These are phyloP conservation scores for Catharus fuscescens DNA, from an alignment of 2,113 vertebrate species.

Conservation along the genomic window DNA sequence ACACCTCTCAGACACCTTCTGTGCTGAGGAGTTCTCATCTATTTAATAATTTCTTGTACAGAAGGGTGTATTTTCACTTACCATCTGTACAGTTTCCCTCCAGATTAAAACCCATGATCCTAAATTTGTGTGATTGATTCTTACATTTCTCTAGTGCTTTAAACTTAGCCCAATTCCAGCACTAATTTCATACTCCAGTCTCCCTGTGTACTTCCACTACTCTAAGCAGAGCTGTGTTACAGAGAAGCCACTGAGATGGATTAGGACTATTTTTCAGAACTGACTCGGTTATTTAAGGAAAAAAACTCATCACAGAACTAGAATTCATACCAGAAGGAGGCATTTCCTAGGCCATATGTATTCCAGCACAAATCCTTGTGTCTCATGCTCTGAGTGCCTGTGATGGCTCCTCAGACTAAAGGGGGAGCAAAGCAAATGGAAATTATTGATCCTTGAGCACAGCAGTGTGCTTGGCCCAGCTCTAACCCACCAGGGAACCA, in stretches of 20 bases:
- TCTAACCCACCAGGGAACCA: not conserved
- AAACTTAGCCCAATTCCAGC: not conserved
- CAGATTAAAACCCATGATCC: not conserved
- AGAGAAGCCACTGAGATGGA: not conserved
- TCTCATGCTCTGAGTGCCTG: not conserved
- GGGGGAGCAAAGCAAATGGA: fast-evolving
- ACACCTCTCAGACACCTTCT: not conserved
- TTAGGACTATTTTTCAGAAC: not conserved
- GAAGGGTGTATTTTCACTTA: not conserved
- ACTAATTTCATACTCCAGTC: not conserved
- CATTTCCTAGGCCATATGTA: not conserved
- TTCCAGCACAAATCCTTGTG: not conserved
- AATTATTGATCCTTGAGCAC: not conserved
- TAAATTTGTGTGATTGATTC: not conserved
- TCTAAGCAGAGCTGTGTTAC: not conserved
- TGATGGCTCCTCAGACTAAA: not conserved
- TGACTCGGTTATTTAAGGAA: not conserved
- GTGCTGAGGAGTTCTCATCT: not conserved
- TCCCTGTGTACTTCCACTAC: not conserved
- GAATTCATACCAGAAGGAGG: not conserved
- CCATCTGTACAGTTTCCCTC: not conserved
- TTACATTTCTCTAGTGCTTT: not conserved
- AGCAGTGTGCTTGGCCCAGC: not conserved
- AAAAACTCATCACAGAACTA: not conserved
- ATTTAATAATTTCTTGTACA: not conserved